These are phyloP conservation scores for Chaetogeoica ovagalla DNA, from an alignment of 2,888 invertebrate genomes.

Conservation along the genomic window DNA sequence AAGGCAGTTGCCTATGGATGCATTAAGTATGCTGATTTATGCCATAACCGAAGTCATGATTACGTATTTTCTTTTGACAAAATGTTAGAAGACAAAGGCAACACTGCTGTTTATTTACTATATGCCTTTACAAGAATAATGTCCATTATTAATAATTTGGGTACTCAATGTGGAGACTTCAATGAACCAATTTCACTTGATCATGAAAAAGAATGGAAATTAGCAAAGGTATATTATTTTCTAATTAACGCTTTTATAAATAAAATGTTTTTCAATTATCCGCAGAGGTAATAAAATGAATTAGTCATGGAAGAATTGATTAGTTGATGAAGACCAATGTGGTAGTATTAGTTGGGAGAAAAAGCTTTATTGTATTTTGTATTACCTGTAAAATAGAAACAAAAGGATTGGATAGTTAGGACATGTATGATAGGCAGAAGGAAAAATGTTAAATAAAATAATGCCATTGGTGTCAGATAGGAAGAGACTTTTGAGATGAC, in stretches of 20 bases:
- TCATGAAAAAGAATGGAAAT: conserved; percentile 93
- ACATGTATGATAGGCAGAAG: too few relatives aligned
- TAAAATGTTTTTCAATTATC: too few relatives aligned
- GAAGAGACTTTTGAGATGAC: too few relatives aligned
- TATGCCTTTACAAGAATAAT: conserved; percentile 94
- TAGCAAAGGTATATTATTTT: conserved; percentile 71
- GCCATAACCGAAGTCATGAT: conserved; percentile 88
- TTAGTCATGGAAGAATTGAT: too few relatives aligned
- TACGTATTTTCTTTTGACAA: conserved; percentile 98
- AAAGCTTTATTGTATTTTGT: too few relatives aligned
- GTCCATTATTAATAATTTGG: conserved; percentile 78
- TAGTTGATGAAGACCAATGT: too few relatives aligned
- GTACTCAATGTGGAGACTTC: conserved; percentile 66
- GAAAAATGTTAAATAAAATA: too few relatives aligned
- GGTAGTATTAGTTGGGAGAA: too few relatives aligned
- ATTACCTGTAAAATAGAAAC: too few relatives aligned
- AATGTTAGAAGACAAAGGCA: conserved; percentile 98
- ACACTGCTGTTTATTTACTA: conserved; percentile 95
- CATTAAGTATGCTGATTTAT: conserved; percentile 96
- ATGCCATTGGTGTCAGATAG: too few relatives aligned
- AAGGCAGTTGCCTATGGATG: conserved; percentile 96
- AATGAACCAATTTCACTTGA: conserved; percentile 70
- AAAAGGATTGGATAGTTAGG: too few relatives aligned
- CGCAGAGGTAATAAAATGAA: too few relatives aligned
- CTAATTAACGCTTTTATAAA: not conserved